Conservation (phyloP, 2,888 invertebrate genomes). For the Pollenia amentaria region DNA sequence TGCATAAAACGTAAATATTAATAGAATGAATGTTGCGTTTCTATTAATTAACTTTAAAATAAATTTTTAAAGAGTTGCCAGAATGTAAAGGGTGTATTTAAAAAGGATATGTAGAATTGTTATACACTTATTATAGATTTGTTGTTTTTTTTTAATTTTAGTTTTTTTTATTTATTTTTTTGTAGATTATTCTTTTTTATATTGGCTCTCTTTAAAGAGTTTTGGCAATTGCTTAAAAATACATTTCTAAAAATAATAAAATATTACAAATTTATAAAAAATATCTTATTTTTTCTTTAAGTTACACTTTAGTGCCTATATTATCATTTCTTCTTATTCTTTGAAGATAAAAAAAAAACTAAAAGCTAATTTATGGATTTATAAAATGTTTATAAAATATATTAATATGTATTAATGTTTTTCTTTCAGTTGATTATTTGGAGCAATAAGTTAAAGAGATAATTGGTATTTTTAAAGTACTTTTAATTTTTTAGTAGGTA, state of each 20-base stretch:
- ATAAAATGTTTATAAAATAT: slow-evolving; percentile 66
- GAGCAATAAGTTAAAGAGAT: slow-evolving; percentile 43
- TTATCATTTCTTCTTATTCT: slow-evolving; percentile 20
- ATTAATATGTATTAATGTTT: slow-evolving; percentile 47
- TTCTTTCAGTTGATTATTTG: slow-evolving; percentile 35
- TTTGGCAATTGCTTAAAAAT: slow-evolving; percentile 73
- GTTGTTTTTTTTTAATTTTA: slow-evolving; percentile 40
- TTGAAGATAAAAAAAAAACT: slow-evolving; percentile 38
- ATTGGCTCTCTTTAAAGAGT: slow-evolving; percentile 68
- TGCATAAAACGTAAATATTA: slow-evolving; percentile 7
- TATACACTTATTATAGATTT: slow-evolving; percentile 41
- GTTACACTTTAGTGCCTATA: slow-evolving; percentile 71
- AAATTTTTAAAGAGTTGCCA: slow-evolving; percentile 51
- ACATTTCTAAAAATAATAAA: slow-evolving; percentile 57
- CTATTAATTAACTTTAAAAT: slow-evolving; percentile 35
- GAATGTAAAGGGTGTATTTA: slow-evolving; percentile 53
- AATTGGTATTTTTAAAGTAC: slow-evolving; percentile 56
- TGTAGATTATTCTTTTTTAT: slow-evolving; percentile 22
- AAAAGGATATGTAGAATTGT: slow-evolving; percentile 47
- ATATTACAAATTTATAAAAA: slow-evolving; percentile 49
- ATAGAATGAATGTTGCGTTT: slow-evolving; percentile 1
- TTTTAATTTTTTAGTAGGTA: slow-evolving; percentile 49
- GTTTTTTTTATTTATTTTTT: slow-evolving; percentile 43
- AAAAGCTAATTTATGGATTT: slow-evolving; percentile 54
- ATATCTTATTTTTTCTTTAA: slow-evolving; percentile 57